phyloP scores from a whole-genome alignment of 2,113 vertebrate species.

The Crotalus helleri region DNA sequence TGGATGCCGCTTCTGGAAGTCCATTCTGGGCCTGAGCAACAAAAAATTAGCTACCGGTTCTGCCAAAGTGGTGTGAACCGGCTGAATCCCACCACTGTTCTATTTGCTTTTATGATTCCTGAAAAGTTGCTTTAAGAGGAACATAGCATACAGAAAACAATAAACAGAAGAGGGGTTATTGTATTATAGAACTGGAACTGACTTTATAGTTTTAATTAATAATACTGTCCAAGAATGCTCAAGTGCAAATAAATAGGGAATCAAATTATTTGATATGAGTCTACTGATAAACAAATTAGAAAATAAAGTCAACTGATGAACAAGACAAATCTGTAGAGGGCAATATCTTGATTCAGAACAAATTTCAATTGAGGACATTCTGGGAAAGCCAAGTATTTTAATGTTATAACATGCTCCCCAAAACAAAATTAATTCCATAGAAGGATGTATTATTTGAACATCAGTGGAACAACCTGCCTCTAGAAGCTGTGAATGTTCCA shows the following conservation, averaged over 20 bases:
- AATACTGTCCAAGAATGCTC: neutral
- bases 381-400: neutral
- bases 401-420: neutral
- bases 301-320: neutral
- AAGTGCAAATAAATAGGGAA: conserved; percentile 14
- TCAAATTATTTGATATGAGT: neutral
- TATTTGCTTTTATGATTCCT: conserved; percentile 18
- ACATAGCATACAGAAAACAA: neutral
- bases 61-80: too few species aligned
- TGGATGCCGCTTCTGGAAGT: too few species aligned
- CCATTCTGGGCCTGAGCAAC: too few species aligned
- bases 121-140: conserved; percentile 10
- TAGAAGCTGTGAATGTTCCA: too few species aligned
- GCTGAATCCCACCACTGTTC: too few species aligned
- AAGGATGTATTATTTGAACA: neutral
- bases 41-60: too few species aligned
- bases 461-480: too few species aligned
- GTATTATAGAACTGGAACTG: conserved; percentile 34
- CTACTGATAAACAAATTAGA: neutral
- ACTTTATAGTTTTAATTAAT: conserved; percentile 6
- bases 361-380: neutral
- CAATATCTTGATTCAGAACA: conserved; percentile 26
- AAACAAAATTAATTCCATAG: neutral
- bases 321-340: neutral
- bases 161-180: conserved; percentile 15